Percentiles rank a stretch among this genome's conserved stretches.
phyloP scores from a whole-genome alignment of 2,113 vertebrate species.

The Alethe castanea region DNA sequence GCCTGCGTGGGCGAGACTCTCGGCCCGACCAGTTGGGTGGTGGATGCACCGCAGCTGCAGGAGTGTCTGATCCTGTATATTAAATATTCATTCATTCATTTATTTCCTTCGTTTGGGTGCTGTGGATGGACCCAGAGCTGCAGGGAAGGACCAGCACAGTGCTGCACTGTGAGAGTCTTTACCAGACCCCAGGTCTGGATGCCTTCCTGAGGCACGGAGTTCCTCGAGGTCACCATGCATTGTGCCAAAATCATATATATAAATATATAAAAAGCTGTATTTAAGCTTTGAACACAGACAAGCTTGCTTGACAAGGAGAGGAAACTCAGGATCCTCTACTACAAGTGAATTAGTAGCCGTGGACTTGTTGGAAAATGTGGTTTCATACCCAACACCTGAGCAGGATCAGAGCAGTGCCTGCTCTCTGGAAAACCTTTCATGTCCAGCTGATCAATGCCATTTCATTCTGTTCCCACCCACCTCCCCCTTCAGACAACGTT shows the following conservation, averaged over 20 bases:
- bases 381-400: background rate
- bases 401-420: background rate
- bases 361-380: background rate
- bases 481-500: conserved; percentile 5
- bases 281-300: background rate
- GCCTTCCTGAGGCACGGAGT: background rate
- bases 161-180: background rate
- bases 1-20: background rate
- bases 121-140: background rate
- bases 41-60: background rate
- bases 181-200: background rate
- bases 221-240: background rate
- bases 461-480: background rate
- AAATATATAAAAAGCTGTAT: background rate
- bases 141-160: background rate
- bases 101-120: accelerated
- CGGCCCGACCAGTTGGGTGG: background rate
- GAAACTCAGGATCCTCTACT: background rate
- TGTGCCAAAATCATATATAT: background rate
- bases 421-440: background rate
- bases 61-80: accelerated
- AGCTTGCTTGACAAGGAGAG: background rate
- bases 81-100: background rate
- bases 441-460: background rate
- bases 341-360: background rate